These are phyloP conservation scores for Platanista minor DNA, from an alignment of 2,113 vertebrate species.

Conservation along the genomic window DNA sequence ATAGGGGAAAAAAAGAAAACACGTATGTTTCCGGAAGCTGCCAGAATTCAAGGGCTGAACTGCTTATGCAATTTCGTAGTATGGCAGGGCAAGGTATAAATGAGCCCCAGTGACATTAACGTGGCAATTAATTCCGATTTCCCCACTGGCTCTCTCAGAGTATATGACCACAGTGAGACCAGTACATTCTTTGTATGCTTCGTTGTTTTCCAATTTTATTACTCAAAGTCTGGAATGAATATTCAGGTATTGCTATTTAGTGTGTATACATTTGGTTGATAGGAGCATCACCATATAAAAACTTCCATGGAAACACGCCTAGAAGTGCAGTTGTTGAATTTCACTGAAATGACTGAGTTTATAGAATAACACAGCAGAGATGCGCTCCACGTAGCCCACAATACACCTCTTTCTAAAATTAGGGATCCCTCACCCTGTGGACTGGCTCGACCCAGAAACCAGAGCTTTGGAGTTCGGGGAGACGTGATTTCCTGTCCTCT, in stretches of 20 bases:
- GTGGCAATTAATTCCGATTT: neutral
- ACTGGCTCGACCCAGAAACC: neutral
- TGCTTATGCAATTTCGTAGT: slow-evolving; percentile 26
- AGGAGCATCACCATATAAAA: neutral
- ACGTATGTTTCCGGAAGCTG: slow-evolving; percentile 38
- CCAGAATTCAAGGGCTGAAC: slow-evolving; percentile 25
- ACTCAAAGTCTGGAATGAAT: neutral
- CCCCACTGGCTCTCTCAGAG: neutral
- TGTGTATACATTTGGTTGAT: neutral
- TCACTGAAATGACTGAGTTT: neutral
- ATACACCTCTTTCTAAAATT: neutral
- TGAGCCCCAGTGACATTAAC: slow-evolving; percentile 37
- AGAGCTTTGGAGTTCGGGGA: neutral
- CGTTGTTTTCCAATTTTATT: slow-evolving; percentile 28
- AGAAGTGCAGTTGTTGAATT: neutral
- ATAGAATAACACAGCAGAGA: neutral
- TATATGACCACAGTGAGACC: neutral
- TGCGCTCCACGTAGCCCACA: too few species aligned
- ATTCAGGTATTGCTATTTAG: neutral
- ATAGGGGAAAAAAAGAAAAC: neutral
- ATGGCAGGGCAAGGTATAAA: neutral
- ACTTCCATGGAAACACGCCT: neutral
- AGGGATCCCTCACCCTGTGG: neutral
- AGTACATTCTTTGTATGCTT: neutral
- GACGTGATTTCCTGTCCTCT: neutral